Base-by-base conservation (phyloP, 2,797 vertebrate genomes). In the Acanthurus lineatus region DNA sequence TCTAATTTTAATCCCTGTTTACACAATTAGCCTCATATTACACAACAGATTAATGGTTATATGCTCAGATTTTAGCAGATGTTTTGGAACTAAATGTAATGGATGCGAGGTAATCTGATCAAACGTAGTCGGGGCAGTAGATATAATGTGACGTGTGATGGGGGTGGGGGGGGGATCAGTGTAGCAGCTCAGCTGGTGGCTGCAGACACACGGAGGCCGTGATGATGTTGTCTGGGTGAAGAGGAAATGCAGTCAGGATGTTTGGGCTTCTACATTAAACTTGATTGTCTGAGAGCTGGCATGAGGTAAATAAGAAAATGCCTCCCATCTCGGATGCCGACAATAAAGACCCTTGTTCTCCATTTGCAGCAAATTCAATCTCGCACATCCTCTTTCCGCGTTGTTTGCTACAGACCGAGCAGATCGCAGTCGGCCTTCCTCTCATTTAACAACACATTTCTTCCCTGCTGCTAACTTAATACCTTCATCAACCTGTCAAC, bases 401-500 rank as follows among this genome's bases (percentile, higher is more conserved):
- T 35, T 9, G 76, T 66, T 83, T 45, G 61, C 68, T 22, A 67
- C 77, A 47, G 20, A 52, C 53, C 9, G 73, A 53, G 77, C 60
- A 20, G 62, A 70, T 79, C 76, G n/a, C 79, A 71, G 81, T 38
- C n/a, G 6, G 59, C 59, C 73, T 83, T 86, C 72, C 64, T 77
- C 83, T 81, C 81, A 71, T 84, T 81, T 76, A 53, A 60, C 2
- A 51, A n/a, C 57, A 54, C 49, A 71, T 83, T 83, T 89, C 76
- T 71, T 75, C 73, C 79, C 51, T 38, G 22, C 73, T 61, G 78
- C 65, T 69, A 45, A 59, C 22, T 69, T 82, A 70, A 85, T 77
- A 58, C 72, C 75, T 77, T 85, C 88, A 80, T 87, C 85, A 83
- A 69, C 76, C 25, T 76, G 69, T 60, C 15, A 82, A 83, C 80